phyloP scores from a whole-genome alignment of 2,113 vertebrate genomes.

The Gopherus evgoodei region DNA sequence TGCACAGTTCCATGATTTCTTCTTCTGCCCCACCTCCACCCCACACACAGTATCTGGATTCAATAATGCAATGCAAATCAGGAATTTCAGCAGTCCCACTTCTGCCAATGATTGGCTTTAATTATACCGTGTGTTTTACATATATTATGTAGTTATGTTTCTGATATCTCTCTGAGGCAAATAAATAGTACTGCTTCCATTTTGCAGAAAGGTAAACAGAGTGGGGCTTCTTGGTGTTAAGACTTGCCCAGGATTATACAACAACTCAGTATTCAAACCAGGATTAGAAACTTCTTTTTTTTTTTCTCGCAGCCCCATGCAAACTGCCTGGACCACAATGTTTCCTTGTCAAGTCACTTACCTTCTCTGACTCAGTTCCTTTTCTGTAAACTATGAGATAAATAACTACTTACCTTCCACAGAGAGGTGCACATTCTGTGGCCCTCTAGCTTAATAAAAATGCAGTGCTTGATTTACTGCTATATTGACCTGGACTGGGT shows the following conservation, averaged over 20 bases:
- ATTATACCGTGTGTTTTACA: neutral
- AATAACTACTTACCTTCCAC: neutral
- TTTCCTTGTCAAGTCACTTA: neutral
- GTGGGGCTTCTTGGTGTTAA: neutral
- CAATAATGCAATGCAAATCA: neutral
- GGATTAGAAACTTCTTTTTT: neutral
- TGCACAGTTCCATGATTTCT: neutral
- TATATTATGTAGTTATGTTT: neutral
- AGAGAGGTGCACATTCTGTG: neutral
- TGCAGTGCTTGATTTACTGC: neutral
- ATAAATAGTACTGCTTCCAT: neutral
- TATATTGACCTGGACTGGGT: neutral
- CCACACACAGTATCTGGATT: neutral
- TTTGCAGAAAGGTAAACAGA: neutral
- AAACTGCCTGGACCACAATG: neutral
- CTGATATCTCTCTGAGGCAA: neutral
- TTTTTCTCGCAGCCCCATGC: neutral
- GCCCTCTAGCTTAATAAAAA: neutral
- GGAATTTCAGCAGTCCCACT: neutral
- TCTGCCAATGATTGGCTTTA: neutral
- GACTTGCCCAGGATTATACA: neutral
- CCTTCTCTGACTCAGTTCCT: neutral
- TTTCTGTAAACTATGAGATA: neutral
- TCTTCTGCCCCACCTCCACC: neutral
- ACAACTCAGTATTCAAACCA: neutral